phyloP scores from a whole-genome alignment of 2,888 invertebrate species.

The Erebia ligea region DNA sequence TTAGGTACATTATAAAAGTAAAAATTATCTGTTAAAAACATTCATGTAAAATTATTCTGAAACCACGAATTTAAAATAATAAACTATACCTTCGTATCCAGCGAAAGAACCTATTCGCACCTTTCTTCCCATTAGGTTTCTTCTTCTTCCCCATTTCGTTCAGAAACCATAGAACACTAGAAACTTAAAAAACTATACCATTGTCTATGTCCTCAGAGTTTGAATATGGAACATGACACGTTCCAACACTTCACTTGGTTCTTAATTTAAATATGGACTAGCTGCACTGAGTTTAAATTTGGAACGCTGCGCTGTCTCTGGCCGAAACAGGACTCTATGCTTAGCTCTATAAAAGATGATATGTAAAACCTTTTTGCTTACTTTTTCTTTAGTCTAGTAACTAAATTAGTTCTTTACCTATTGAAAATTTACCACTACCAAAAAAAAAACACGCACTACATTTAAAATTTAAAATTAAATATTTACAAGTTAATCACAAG shows the following conservation, averaged over 20 bases:
- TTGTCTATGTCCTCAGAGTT: constrained; percentile 50
- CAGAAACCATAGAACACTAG: constrained; percentile 54
- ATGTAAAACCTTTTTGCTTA: constrained; percentile 39
- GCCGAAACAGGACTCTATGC: constrained; percentile 67
- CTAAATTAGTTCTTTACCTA: background rate
- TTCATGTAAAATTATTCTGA: constrained; percentile 4
- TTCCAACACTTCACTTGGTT: constrained; percentile 46
- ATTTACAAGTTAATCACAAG: constrained; percentile 52
- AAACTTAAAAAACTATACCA: constrained; percentile 47
- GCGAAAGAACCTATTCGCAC: constrained; percentile 74
- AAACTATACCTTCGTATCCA: constrained; percentile 76
- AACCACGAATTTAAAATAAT: constrained; percentile 2
- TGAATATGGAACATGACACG: constrained; percentile 40
- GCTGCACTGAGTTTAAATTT: constrained; percentile 49
- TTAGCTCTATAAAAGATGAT: constrained; percentile 53
- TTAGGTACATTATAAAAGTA: background rate
- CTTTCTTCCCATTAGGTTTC: constrained; percentile 70
- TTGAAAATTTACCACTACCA: constrained; percentile 8
- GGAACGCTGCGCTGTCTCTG: constrained; percentile 58
- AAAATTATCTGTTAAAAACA: background rate
- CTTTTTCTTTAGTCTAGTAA: background rate
- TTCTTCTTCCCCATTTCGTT: constrained; percentile 76
- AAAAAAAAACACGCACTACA: background rate
- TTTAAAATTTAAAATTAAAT: constrained; percentile 6
- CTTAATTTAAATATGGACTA: constrained; percentile 54